phyloP scores from a whole-genome alignment of 2,113 vertebrate genomes.

The Nycticebus coucang region DNA sequence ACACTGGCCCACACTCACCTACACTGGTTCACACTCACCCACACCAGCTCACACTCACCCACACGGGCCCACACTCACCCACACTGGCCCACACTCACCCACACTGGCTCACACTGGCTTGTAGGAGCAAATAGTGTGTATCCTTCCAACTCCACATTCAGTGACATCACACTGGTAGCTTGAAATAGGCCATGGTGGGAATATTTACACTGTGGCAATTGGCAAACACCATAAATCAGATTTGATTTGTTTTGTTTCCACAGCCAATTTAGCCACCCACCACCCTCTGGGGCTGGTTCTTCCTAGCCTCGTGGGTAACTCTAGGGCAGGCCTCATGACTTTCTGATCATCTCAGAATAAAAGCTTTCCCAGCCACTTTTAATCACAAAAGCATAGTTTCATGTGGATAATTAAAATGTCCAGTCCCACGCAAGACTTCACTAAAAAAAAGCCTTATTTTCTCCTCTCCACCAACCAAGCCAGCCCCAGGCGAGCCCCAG shows the following conservation, averaged over 20 bases:
- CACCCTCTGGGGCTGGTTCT: background rate
- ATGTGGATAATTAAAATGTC: background rate
- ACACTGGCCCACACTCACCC: background rate
- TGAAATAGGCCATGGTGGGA: rapidly evolving
- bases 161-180: rapidly evolving
- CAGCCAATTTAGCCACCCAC: background rate
- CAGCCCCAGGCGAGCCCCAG: background rate
- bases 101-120: background rate
- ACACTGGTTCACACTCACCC: background rate
- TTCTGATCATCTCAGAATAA: background rate
- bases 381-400: background rate
- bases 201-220: rapidly evolving
- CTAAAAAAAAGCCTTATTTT: rapidly evolving
- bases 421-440: background rate
- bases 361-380: constrained; percentile 30
- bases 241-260: background rate
- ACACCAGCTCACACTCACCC: background rate
- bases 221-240: background rate
- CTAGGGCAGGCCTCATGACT: background rate
- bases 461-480: too few species aligned
- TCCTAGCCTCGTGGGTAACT: background rate
- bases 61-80: too few species aligned
- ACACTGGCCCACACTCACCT: background rate
- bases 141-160: rapidly evolving
- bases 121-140: background rate